Evolutionary conservation across 2,888 invertebrate species (phyloP).

Genomic region (Pheosia gnoma): DNA sequence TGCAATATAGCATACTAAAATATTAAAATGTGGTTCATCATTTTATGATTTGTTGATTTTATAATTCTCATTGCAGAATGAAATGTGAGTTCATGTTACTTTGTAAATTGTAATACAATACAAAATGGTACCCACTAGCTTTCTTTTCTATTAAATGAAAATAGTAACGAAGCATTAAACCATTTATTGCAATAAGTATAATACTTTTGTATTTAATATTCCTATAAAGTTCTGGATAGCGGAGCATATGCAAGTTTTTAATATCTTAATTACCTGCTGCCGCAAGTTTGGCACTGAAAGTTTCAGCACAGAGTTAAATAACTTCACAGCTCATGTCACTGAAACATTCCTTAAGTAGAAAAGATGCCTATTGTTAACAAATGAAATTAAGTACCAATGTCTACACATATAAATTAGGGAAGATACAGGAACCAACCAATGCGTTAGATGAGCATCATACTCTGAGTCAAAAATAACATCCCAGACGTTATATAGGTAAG

Average conservation of each 20-base stretch:
- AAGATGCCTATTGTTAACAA: background rate
- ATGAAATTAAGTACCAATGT: conserved; percentile 10
- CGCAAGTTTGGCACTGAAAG: conserved; percentile 28
- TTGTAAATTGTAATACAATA: too few species aligned
- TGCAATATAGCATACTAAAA: too few species aligned
- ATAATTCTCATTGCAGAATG: too few species aligned
- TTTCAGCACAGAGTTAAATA: conserved; percentile 25
- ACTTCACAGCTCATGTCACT: background rate
- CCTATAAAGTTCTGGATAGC: conserved; percentile 34
- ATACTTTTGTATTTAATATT: conserved; percentile 29
- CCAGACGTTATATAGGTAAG: conserved; percentile 1
- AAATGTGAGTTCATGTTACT: too few species aligned
- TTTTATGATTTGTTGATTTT: too few species aligned
- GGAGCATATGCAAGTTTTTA: conserved; percentile 43
- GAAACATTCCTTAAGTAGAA: conserved; percentile 5
- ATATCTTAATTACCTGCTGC: conserved; percentile 46
- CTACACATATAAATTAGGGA: too few species aligned
- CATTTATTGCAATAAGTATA: background rate
- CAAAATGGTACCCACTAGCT: too few species aligned
- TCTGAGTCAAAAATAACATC: background rate
- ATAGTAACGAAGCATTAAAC: background rate
- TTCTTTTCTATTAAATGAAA: too few species aligned
- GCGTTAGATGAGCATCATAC: too few species aligned
- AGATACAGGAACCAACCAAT: too few species aligned
- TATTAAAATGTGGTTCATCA: too few species aligned